These are phyloP conservation scores for Epirrhoe tristata DNA, from an alignment of 2,888 invertebrate species.

Conservation along the genomic window DNA sequence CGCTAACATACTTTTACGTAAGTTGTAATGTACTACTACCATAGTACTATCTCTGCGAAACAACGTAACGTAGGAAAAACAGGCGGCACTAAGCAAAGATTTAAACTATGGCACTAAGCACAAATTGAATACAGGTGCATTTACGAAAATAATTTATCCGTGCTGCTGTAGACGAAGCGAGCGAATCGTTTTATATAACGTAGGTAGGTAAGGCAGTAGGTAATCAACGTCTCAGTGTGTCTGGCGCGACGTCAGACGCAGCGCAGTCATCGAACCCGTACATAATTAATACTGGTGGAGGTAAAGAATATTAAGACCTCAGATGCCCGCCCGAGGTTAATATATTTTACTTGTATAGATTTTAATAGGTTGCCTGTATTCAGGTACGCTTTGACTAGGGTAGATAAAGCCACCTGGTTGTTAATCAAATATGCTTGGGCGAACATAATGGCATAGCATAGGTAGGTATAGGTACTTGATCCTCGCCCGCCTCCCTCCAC, in stretches of 20 bases:
- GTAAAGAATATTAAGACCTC: not conserved
- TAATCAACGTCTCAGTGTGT: not conserved
- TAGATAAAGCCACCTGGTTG: not conserved
- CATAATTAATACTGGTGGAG: not conserved
- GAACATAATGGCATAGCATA: too few relatives aligned
- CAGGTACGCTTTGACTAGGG: not conserved
- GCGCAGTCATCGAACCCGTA: not conserved
- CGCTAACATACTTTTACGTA: slow-evolving; percentile 6
- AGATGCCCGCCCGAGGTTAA: not conserved
- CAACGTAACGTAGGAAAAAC: not conserved
- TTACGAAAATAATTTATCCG: not conserved
- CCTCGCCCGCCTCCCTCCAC: too few relatives aligned
- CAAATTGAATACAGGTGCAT: not conserved
- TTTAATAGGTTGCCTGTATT: not conserved
- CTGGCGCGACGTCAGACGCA: not conserved
- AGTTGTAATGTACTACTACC: slow-evolving; percentile 4
- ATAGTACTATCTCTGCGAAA: not conserved
- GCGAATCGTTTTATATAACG: not conserved
- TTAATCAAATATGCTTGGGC: not conserved
- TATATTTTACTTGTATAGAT: not conserved
- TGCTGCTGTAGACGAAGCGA: not conserved
- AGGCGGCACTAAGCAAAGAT: not conserved
- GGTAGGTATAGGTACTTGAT: too few relatives aligned
- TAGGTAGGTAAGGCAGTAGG: not conserved
- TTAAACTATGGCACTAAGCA: not conserved